phyloP scores from a whole-genome alignment of 2,797 vertebrate genomes.

The Gymnoscopelus braueri region DNA sequence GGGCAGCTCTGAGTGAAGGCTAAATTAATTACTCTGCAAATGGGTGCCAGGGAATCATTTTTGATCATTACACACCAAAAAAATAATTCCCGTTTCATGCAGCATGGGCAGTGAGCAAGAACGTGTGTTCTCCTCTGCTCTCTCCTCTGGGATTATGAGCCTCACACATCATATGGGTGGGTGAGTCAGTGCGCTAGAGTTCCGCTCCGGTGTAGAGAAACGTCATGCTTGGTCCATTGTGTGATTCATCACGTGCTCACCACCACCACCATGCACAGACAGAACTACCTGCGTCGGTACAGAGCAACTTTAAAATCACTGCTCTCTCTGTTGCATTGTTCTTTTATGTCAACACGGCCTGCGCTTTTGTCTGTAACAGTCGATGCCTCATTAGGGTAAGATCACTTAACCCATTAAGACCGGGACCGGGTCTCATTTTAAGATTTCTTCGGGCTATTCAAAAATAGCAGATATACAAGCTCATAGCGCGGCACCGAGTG shows the following conservation, averaged over 20 bases:
- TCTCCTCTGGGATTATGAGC: constrained; percentile 14
- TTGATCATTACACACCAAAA: constrained; percentile 38
- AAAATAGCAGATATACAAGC: too few species aligned
- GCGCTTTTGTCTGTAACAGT: constrained; percentile 71
- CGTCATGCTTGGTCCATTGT: constrained; percentile 23
- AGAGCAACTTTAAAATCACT: constrained; percentile 61
- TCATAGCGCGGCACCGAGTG: too few species aligned
- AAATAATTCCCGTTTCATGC: constrained; percentile 36
- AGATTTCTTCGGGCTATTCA: too few species aligned
- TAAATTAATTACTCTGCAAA: constrained; percentile 52
- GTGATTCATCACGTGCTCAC: constrained; percentile 50
- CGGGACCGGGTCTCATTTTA: too few species aligned
- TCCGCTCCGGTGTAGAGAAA: too few species aligned
- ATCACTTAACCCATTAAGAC: too few species aligned
- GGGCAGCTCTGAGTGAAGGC: constrained; percentile 43
- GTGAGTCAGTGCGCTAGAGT: neutral
- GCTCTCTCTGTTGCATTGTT: constrained; percentile 35
- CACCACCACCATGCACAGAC: constrained; percentile 23
- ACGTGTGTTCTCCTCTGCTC: constrained; percentile 8
- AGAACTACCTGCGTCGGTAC: constrained; percentile 59
- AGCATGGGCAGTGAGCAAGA: constrained; percentile 3
- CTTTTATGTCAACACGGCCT: constrained; percentile 76
- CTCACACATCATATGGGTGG: constrained; percentile 5
- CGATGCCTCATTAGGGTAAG: constrained; percentile 76
- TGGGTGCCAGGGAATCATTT: constrained; percentile 41